Conservation (phyloP, 2,113 vertebrate genomes). For the Nibea coibor region DNA sequence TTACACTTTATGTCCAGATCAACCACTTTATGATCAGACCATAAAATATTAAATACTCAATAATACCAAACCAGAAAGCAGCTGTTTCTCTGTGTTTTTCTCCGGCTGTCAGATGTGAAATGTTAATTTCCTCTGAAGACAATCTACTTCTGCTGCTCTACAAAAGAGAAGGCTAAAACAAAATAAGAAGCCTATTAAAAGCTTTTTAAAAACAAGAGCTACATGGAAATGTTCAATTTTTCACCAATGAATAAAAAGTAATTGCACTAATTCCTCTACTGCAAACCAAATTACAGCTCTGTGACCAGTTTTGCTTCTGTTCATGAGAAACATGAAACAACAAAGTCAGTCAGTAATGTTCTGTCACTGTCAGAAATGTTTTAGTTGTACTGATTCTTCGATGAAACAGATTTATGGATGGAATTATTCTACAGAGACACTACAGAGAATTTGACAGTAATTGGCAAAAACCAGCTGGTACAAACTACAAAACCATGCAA, state of each 20-base stretch:
- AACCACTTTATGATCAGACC: neutral
- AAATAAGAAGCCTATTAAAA: neutral
- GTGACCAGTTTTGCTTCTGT: neutral
- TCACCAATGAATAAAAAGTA: neutral
- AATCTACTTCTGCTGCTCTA: neutral
- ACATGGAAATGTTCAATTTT: neutral
- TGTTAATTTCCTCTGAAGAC: neutral
- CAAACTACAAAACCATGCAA: neutral
- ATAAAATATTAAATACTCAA: neutral
- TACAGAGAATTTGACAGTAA: neutral
- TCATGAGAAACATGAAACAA: neutral
- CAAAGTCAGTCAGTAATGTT: neutral
- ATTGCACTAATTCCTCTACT: no score
- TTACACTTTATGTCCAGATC: neutral
- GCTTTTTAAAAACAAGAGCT: neutral
- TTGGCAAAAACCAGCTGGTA: neutral
- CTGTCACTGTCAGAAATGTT: neutral
- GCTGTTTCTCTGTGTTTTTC: neutral
- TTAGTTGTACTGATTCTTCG: neutral
- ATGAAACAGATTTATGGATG: neutral
- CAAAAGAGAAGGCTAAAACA: no score
- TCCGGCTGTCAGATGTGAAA: neutral
- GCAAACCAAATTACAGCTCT: neutral
- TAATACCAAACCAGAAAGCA: neutral
- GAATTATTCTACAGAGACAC: neutral